Percentiles rank a stretch among this genome's conserved stretches.
Evolutionary conservation across 2,888 invertebrate species (phyloP).

Genomic region (Limnephilus rhombicus): DNA sequence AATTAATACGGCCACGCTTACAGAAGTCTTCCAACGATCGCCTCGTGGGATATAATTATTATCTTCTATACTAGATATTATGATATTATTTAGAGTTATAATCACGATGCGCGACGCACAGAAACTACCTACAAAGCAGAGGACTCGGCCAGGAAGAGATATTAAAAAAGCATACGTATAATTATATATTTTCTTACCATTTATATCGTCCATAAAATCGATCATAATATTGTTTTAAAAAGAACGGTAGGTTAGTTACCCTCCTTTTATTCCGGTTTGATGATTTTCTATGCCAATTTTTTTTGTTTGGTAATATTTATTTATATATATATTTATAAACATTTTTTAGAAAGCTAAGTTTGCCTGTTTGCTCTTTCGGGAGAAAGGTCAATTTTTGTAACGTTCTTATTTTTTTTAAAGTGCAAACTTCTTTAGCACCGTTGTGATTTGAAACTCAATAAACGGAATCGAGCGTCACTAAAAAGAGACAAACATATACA

Average conservation of each 20-base stretch:
- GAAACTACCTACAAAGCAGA: not conserved
- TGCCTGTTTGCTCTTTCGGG: no score
- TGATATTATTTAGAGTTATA: not conserved
- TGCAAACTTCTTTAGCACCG: no score
- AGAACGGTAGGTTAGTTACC: not conserved
- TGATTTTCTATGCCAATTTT: not conserved
- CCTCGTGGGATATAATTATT: slow-evolving; percentile 39
- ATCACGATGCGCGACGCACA: not conserved
- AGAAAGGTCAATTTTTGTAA: no score
- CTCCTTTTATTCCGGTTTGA: not conserved
- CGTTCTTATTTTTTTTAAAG: no score
- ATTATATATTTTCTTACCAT: not conserved
- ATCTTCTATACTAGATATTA: slow-evolving; percentile 34
- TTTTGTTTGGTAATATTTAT: no score
- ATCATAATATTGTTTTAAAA: not conserved
- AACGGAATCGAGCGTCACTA: no score
- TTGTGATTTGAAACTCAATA: no score
- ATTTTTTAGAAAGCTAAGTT: no score
- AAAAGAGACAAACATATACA: no score
- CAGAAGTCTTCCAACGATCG: slow-evolving; percentile 20
- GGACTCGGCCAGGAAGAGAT: not conserved
- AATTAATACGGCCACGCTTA: slow-evolving; percentile 20
- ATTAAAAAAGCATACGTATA: not conserved
- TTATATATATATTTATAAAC: no score
- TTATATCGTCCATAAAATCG: not conserved